Percentiles rank a stretch among this genome's conserved stretches.
Conservation (phyloP, 2,113 vertebrate genomes). For the Anhinga anhinga region DNA sequence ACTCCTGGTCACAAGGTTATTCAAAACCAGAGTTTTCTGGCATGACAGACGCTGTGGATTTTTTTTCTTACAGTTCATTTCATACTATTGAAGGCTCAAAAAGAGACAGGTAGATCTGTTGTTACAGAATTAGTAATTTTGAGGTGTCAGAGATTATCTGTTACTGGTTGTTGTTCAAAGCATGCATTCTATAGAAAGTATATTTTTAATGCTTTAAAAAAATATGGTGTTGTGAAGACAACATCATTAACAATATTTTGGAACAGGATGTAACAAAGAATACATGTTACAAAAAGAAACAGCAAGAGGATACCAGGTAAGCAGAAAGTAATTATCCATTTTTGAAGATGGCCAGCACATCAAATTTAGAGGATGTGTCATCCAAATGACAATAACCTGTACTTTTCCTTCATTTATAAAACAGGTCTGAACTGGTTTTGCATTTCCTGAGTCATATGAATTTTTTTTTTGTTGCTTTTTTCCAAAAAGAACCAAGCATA, state of each 20-base stretch:
- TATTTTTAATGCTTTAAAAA: not conserved
- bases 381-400: not conserved
- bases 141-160: not conserved
- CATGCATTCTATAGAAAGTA: not conserved
- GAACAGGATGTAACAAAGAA: not conserved
- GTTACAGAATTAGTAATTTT: not conserved
- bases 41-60: not conserved
- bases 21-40: not conserved
- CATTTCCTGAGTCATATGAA: not conserved
- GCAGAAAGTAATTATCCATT: not conserved
- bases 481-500: not conserved
- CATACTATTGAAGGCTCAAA: not conserved
- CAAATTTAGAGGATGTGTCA: not conserved
- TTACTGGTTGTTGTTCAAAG: not conserved
- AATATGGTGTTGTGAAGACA: not conserved
- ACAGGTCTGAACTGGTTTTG: not conserved
- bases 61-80: not conserved
- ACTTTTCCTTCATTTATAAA: not conserved
- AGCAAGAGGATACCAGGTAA: not conserved
- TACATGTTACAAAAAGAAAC: not conserved
- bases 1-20: not conserved
- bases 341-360: not conserved
- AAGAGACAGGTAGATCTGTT: not conserved
- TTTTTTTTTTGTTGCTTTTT: not conserved
- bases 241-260: conserved; percentile 4